Percentiles rank a stretch among this genome's conserved stretches.
phyloP scores from a whole-genome alignment of 1,140 invertebrate genomes.

The Scylla paramamosain region DNA sequence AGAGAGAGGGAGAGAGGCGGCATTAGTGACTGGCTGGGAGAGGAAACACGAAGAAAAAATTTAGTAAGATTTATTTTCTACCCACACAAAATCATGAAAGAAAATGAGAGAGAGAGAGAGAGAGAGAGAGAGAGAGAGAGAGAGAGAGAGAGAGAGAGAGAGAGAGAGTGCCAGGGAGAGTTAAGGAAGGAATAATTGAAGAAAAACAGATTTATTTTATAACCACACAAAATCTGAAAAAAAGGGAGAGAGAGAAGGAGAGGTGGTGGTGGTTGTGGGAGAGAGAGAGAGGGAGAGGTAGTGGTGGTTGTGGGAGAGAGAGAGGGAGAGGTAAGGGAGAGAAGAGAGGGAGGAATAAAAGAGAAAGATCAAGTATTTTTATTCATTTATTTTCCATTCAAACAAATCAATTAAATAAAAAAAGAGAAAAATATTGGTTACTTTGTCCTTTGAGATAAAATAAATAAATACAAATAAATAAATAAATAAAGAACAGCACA shows the following conservation, averaged over 20 bases:
- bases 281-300: not conserved
- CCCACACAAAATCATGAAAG: not conserved
- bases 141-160: conserved; percentile 31
- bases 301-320: not conserved
- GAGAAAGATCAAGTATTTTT: too few species aligned
- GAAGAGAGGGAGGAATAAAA: not conserved
- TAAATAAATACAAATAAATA: too few species aligned
- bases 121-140: conserved; percentile 58
- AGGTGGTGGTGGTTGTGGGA: too few species aligned
- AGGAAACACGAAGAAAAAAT: not conserved
- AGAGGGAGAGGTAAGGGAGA: not conserved
- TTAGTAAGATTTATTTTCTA: too few species aligned
- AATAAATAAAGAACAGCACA: too few species aligned
- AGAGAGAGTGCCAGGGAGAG: too few species aligned
- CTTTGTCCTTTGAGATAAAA: too few species aligned
- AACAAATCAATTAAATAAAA: too few species aligned
- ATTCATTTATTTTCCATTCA: too few species aligned
- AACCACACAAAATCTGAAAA: not conserved
- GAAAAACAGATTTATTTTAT: not conserved
- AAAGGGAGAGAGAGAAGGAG: not conserved
- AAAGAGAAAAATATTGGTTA: too few species aligned
- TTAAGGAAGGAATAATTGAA: not conserved
- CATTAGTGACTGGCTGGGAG: not conserved
- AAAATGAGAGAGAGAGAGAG: conserved; percentile 49
- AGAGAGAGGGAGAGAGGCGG: not conserved